phyloP scores from a whole-genome alignment of 2,888 invertebrate species.

The Dioctria linearis region DNA sequence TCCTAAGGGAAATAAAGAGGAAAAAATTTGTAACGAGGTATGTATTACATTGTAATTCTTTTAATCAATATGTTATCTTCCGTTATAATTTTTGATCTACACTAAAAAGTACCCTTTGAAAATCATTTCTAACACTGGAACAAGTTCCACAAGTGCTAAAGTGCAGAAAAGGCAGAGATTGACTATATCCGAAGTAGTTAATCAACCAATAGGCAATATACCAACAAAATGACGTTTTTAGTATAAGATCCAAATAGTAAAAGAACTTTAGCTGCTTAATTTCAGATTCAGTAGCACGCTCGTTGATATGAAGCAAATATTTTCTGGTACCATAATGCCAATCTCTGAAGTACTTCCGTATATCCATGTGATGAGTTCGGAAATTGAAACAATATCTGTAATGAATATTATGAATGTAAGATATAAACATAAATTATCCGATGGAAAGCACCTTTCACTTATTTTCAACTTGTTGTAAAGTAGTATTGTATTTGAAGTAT shows the following conservation, averaged over 20 bases:
- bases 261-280: constrained; percentile 23
- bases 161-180: constrained; percentile 34
- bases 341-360: constrained; percentile 42
- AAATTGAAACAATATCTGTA: constrained; percentile 50
- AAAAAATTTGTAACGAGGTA: no score
- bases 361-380: constrained; percentile 31
- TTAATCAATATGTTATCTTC: no score
- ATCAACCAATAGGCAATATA: constrained; percentile 10
- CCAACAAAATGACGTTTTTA: constrained; percentile 32
- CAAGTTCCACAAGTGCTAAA: constrained; percentile 30
- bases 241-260: constrained; percentile 42
- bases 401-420: not conserved
- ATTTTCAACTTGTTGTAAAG: constrained; percentile 39
- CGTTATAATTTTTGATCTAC: no score
- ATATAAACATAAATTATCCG: not conserved
- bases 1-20: no score
- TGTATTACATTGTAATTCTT: no score
- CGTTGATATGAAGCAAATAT: constrained; percentile 39
- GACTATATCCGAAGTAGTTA: not conserved
- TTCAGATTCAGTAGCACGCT: constrained; percentile 21
- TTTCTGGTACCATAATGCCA: constrained; percentile 53
- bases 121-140: constrained; percentile 28
- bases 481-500: constrained; percentile 25
- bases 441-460: constrained; percentile 14
- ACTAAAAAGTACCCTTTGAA: not conserved